These are phyloP conservation scores for Aythya baeri DNA, from an alignment of 2,113 vertebrate genomes.

Conservation along the genomic window DNA sequence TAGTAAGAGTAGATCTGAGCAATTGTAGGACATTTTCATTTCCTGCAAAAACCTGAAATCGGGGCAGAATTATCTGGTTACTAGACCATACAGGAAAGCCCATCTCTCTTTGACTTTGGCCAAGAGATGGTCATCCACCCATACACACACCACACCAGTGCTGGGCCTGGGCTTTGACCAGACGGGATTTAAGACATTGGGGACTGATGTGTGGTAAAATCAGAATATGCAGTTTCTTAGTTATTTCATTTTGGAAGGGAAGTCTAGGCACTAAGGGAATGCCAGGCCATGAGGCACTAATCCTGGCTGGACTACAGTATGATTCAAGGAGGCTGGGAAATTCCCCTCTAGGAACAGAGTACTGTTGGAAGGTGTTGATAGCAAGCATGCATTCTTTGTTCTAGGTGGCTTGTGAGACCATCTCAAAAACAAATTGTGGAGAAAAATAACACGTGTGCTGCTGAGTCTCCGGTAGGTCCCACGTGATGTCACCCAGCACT, in stretches of 20 bases:
- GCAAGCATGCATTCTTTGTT: not conserved
- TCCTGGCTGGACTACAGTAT: not conserved
- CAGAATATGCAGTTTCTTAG: not conserved
- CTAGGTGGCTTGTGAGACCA: not conserved
- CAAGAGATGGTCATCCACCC: not conserved
- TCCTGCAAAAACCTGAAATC: not conserved
- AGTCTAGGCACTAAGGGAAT: not conserved
- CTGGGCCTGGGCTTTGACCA: not conserved
- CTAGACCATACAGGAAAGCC: not conserved
- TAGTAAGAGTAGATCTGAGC: not conserved
- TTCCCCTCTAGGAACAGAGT: not conserved
- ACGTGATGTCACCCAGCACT: not conserved
- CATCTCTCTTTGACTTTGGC: not conserved
- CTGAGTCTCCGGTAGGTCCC: not conserved
- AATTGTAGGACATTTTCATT: not conserved
- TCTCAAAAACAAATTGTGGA: not conserved
- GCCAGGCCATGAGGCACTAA: not conserved
- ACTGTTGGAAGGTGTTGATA: not conserved
- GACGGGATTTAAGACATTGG: not conserved
- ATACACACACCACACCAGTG: not conserved
- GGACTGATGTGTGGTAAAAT: not conserved
- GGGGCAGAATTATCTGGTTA: not conserved
- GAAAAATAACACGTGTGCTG: not conserved
- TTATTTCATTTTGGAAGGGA: not conserved
- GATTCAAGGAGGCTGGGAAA: not conserved